phyloP scores from a whole-genome alignment of 2,888 invertebrate species.

The Meteorus colon region DNA sequence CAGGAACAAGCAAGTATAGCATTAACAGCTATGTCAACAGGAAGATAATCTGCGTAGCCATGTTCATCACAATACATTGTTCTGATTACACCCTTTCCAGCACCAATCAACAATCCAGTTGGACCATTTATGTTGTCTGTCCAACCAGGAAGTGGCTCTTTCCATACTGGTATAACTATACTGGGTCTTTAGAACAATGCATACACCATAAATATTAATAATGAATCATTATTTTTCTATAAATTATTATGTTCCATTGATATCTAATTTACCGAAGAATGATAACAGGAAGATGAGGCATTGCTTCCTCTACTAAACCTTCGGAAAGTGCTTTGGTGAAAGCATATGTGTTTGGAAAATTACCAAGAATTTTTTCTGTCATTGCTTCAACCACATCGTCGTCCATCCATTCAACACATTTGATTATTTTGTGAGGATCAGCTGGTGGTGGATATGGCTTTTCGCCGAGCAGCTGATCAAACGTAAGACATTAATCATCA shows the following conservation, averaged over 20 bases:
- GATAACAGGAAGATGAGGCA: constrained; percentile 83
- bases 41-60: constrained; percentile 86
- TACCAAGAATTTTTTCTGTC: constrained; percentile 81
- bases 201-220: constrained; percentile 5
- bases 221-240: constrained; percentile 18
- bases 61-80: constrained; percentile 89
- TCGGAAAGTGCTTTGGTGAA: constrained; percentile 95
- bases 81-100: constrained; percentile 92
- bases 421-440: constrained; percentile 83
- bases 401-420: constrained; percentile 86
- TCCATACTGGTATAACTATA: constrained; percentile 89
- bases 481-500: constrained; percentile 5
- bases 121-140: constrained; percentile 97
- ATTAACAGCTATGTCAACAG: constrained; percentile 88
- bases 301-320: constrained; percentile 85
- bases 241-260: constrained; percentile 5
- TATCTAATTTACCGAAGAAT: constrained; percentile 81
- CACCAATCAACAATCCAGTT: constrained; percentile 85
- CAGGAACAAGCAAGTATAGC: constrained; percentile 80
- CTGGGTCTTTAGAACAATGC: constrained; percentile 61
- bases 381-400: constrained; percentile 81
- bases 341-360: constrained; percentile 93
- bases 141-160: constrained; percentile 90
- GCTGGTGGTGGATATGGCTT: constrained; percentile 90
- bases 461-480: constrained; percentile 80